A percentile compares a stretch with the other conserved stretches of the same genome.
phyloP scores from a whole-genome alignment of 2,888 invertebrate genomes.

The Aphodius sticticus region DNA sequence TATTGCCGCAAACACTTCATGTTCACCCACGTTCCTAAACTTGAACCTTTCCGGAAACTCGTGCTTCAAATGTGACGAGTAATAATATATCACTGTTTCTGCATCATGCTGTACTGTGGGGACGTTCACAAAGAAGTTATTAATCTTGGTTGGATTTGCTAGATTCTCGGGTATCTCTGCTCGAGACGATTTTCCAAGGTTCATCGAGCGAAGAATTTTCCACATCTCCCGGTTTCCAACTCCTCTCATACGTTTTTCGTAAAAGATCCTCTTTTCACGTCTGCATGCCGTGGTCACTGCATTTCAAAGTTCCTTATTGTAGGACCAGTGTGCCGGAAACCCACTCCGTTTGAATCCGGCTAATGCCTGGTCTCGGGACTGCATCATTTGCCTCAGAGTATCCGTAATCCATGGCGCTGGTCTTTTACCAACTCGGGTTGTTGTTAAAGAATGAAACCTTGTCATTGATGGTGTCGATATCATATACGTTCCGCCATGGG shows the following conservation, averaged over 20 bases:
- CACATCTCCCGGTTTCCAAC: background rate
- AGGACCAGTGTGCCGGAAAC: background rate
- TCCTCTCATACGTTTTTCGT: background rate
- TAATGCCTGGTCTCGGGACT: background rate
- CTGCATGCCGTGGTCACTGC: background rate
- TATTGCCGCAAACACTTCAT: background rate
- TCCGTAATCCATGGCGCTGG: conserved; percentile 9
- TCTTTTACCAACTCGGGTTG: background rate
- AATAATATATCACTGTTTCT: background rate
- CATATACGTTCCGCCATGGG: background rate
- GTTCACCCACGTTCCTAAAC: background rate
- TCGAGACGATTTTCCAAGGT: background rate
- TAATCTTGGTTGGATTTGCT: background rate
- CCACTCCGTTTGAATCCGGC: background rate
- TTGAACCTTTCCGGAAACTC: background rate
- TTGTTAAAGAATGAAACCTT: background rate
- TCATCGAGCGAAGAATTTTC: background rate
- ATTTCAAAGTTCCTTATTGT: background rate
- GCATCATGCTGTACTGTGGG: background rate
- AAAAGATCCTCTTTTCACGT: background rate
- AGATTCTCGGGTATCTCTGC: background rate
- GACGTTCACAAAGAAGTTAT: background rate
- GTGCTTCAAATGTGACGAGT: background rate
- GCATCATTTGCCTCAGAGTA: background rate
- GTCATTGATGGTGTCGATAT: background rate